Percentiles rank a stretch among this genome's conserved stretches.
Conservation (phyloP, 2,113 vertebrate genomes). For the Plestiodon gilberti region DNA sequence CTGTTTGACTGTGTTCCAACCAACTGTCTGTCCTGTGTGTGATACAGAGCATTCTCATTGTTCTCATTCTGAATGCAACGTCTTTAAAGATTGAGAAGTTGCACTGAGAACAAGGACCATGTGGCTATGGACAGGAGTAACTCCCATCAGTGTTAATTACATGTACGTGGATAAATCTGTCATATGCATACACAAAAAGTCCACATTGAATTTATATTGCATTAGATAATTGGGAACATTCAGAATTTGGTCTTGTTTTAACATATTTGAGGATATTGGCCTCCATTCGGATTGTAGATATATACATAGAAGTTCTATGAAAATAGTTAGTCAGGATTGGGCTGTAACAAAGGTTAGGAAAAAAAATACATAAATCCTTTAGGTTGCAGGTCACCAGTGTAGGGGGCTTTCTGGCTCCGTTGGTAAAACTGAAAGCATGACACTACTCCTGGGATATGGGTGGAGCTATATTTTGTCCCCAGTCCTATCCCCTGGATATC, state of each 20-base stretch:
- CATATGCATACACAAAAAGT: conserved; percentile 57
- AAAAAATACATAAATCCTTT: too few relatives aligned
- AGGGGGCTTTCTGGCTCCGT: not conserved
- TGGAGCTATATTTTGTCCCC: not conserved
- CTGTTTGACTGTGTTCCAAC: conserved; percentile 35
- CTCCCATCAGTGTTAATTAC: conserved; percentile 44
- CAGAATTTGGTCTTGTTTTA: conserved; percentile 46
- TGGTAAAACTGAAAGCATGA: not conserved
- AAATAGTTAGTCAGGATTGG: too few relatives aligned
- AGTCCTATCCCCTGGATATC: too few relatives aligned
- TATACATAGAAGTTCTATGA: not conserved
- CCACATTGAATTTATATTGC: conserved; percentile 55
- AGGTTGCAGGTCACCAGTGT: not conserved
- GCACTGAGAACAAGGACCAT: not conserved
- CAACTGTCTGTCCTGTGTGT: conserved; percentile 36
- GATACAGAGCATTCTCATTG: conserved; percentile 11
- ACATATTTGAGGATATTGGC: conserved; percentile 35
- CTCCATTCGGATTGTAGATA: not conserved
- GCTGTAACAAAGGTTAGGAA: too few relatives aligned
- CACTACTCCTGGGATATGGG: not conserved
- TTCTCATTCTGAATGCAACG: conserved; percentile 25
- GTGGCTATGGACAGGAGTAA: conserved; percentile 19
- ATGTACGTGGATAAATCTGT: conserved; percentile 60
- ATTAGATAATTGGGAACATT: conserved; percentile 48
- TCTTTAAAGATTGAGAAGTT: not conserved